phyloP scores from a whole-genome alignment of 2,113 vertebrate genomes.

The Ramphastos sulfuratus region DNA sequence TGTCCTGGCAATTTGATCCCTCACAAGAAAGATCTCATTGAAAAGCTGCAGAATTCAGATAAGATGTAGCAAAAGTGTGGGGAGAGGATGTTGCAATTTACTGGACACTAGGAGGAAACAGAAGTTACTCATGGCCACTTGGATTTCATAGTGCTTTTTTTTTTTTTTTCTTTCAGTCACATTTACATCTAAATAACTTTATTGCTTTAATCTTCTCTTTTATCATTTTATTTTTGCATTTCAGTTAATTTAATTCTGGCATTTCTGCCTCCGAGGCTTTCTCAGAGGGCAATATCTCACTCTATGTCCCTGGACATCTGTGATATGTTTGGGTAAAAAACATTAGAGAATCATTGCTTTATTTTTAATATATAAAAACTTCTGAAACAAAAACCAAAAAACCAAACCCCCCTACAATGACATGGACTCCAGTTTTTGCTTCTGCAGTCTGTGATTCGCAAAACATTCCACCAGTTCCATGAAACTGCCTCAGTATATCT shows the following conservation, averaged over 20 bases:
- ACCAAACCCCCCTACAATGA: too few species aligned
- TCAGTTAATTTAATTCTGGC: background rate
- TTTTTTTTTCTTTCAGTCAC: background rate
- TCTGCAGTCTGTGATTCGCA: background rate
- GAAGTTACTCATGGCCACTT: background rate
- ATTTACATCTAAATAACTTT: background rate
- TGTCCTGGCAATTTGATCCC: background rate
- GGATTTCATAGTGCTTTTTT: background rate
- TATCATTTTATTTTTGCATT: background rate
- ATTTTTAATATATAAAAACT: background rate
- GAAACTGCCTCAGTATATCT: background rate
- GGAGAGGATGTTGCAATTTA: background rate
- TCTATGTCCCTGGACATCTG: background rate
- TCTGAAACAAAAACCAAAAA: background rate
- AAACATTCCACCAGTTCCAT: background rate
- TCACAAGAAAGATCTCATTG: background rate
- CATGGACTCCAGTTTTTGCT: background rate
- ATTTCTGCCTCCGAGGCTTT: background rate
- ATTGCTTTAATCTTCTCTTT: background rate
- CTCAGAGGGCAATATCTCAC: background rate
- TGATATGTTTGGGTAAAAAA: background rate
- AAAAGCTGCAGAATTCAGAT: constrained; percentile 4
- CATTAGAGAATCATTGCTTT: background rate
- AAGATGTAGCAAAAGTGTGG: background rate
- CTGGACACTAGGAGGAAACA: background rate